Evolutionary conservation across 2,113 vertebrate species (phyloP).

Genomic region (Anolis sagrei): DNA sequence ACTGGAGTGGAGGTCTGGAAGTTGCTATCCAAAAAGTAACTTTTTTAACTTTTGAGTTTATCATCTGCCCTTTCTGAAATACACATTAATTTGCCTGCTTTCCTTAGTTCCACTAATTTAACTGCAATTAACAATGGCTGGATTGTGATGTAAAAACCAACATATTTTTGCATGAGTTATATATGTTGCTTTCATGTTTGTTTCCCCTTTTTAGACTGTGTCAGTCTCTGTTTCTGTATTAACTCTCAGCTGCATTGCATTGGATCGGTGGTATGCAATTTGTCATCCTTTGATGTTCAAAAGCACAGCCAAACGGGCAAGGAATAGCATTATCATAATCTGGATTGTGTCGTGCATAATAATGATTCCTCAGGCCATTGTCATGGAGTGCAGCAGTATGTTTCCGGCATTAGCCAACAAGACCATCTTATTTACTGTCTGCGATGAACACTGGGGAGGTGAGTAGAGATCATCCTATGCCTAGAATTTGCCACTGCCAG

Average conservation of each 20-base stretch:
- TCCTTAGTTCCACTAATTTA: not conserved
- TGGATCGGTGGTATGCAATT: slow-evolving; percentile 98
- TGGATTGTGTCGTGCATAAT: slow-evolving; percentile 94
- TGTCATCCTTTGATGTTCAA: slow-evolving; percentile 98
- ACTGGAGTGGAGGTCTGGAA: too few relatives aligned
- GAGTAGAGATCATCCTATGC: slow-evolving; percentile 59
- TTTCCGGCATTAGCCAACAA: slow-evolving; percentile 94
- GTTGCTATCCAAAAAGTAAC: too few relatives aligned
- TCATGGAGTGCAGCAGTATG: slow-evolving; percentile 94
- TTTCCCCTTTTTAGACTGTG: slow-evolving; percentile 83
- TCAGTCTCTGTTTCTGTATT: slow-evolving; percentile 96
- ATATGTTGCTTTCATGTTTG: slow-evolving; percentile 7
- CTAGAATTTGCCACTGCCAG: slow-evolving; percentile 10
- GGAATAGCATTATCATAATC: slow-evolving; percentile 92
- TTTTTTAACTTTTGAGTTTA: not conserved
- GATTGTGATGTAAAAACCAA: not conserved
- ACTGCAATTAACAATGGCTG: too few relatives aligned
- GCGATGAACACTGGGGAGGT: slow-evolving; percentile 96
- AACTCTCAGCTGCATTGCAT: slow-evolving; percentile 94
- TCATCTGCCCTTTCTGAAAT: not conserved
- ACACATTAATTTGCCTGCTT: not conserved
- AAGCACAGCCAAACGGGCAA: slow-evolving; percentile 93
- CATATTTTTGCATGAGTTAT: not conserved
- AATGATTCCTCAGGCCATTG: slow-evolving; percentile 96
- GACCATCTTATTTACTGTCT: slow-evolving; percentile 95